A percentile compares a stretch with the other conserved stretches of the same genome.
phyloP scores from a whole-genome alignment of 1,140 invertebrate species.

The Plectrocnemia conspersa region DNA sequence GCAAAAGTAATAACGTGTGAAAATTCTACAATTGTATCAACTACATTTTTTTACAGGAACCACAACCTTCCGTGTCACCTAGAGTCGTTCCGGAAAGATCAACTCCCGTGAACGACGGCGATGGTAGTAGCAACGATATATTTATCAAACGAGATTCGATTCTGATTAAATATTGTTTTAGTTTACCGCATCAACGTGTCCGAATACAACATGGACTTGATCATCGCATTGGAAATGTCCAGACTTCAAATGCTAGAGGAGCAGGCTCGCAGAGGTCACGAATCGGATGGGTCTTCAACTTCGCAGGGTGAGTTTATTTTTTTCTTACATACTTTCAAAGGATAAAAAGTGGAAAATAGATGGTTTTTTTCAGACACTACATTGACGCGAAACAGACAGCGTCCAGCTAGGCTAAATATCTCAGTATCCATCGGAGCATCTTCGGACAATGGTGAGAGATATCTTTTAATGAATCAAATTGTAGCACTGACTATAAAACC shows the following conservation, averaged over 20 bases:
- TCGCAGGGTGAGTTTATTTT: slow-evolving; percentile 13
- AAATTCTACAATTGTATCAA: neutral
- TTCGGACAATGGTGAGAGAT: slow-evolving; percentile 21
- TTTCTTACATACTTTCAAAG: neutral
- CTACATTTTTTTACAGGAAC: slow-evolving; percentile 18
- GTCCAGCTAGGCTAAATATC: slow-evolving; percentile 29
- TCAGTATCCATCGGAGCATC: slow-evolving; percentile 32
- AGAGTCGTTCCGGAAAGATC: slow-evolving; percentile 19
- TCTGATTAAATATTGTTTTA: slow-evolving; percentile 27
- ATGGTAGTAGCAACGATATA: slow-evolving; percentile 18
- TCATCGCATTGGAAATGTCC: slow-evolving; percentile 68
- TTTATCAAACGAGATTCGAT: neutral
- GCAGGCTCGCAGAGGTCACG: slow-evolving; percentile 33
- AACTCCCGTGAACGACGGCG: slow-evolving; percentile 22
- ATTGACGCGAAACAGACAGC: slow-evolving; percentile 21
- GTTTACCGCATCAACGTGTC: slow-evolving; percentile 39
- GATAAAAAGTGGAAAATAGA: neutral
- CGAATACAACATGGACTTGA: slow-evolving; percentile 61
- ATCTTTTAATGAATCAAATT: neutral
- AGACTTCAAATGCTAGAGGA: slow-evolving; percentile 64
- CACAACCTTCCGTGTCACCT: slow-evolving; percentile 25
- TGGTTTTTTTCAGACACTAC: slow-evolving; percentile 22
- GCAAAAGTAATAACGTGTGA: neutral
- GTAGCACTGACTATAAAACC: neutral
- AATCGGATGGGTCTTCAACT: slow-evolving; percentile 16